phyloP scores from a whole-genome alignment of 2,113 vertebrate species.

The Verasper variegatus region DNA sequence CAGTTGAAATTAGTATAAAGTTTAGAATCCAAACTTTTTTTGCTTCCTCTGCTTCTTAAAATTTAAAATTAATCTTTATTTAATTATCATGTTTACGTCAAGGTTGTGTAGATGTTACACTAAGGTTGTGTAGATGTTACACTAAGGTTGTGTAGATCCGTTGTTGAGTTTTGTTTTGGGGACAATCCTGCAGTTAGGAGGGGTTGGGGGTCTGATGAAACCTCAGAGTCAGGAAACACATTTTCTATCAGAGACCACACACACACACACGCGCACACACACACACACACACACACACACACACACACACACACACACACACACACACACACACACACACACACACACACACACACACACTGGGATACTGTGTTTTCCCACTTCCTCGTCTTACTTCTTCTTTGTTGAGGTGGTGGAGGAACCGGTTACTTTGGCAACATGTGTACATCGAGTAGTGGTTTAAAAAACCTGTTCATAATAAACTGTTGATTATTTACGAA shows the following conservation, averaged over 20 bases:
- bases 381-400: constrained; percentile 69
- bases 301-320: constrained; percentile 4
- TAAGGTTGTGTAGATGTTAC: not conserved
- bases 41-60: no score
- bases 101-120: not conserved
- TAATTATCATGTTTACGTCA: no score
- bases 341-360: constrained; percentile 6
- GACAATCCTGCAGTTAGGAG: constrained; percentile 37
- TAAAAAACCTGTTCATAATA: not conserved
- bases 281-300: no score
- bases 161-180: constrained; percentile 16
- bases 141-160: not conserved
- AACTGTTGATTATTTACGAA: not conserved
- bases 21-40: no score
- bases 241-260: constrained; percentile 61
- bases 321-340: not conserved
- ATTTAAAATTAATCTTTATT: no score
- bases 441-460: constrained; percentile 16
- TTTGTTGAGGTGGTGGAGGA: constrained; percentile 8
- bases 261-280: not conserved
- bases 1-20: no score
- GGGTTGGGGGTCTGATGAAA: constrained; percentile 31
- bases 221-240: constrained; percentile 79
- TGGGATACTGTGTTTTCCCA: constrained; percentile 19
- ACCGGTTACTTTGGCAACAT: constrained; percentile 27